Evolutionary conservation across 2,797 vertebrate genomes (phyloP), one percentile per base, ranked within the genome.

Genomic region (Aeoliscus strigatus): DNA sequence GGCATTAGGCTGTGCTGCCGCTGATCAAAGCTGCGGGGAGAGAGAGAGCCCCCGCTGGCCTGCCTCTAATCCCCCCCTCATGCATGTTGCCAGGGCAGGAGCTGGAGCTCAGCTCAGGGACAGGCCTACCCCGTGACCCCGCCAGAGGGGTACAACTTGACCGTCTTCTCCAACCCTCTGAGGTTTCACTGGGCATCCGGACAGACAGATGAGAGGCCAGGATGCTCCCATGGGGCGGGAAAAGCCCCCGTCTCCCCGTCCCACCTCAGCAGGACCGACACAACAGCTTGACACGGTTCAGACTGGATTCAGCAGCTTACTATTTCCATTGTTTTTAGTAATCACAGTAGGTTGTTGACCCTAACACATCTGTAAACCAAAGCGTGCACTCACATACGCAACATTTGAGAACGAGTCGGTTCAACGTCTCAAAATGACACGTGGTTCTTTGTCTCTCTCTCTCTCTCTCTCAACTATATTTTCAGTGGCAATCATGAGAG

Each of bases 1-100:
- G 60, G 79, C 52, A 80, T 87, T 86, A 86, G 71, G 50, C 60
- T 34, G 32, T 47, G 60, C 60, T 62, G 69, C 70, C 60, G 70
- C 51, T 83, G 82, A 86, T 88, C 85, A 87, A 87, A 87, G 82
- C 77, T 47, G 62, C 7, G 37, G 59, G 70, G 57, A 79, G 72
- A 72, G 57, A 79, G 72, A 24, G 73, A 82, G 66, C 71, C 71
- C 83, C 83, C 33, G 65, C 81, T 76, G 80, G 56, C 57, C 27
- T 30, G 54, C 42, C 73, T 75, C 79, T 83, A 83, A 86, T 83
- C 84, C 66, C 50, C 29, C 32, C 35, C 46, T 28, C 38, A 27
- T 64, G 65, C 56, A 59, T 63, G 63, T 46, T 65, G 65, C 53
- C 34, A 25, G 53, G 51, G 34, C 46, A 55, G 34, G 50, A 44